phyloP scores from a whole-genome alignment of 2,888 invertebrate species.

The Cheilosia pagana region DNA sequence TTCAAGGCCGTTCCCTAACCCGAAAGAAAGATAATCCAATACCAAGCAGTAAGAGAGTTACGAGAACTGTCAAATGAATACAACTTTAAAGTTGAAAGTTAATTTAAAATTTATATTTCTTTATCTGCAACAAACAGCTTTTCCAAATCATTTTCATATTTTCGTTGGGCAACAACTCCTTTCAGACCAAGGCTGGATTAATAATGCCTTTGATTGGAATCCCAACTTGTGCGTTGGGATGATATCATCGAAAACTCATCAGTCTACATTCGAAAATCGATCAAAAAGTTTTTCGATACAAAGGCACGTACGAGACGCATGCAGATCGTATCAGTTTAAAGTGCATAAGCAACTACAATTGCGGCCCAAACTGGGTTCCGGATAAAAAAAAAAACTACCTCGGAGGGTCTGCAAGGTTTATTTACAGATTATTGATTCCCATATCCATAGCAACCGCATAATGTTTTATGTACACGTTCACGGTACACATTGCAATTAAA shows the following conservation, averaged over 20 bases:
- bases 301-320: background rate
- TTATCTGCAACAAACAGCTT: too few species aligned
- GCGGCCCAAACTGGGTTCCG: too few species aligned
- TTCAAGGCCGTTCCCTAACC: too few species aligned
- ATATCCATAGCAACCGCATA: slow-evolving; percentile 21
- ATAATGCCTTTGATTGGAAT: background rate
- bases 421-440: slow-evolving; percentile 22
- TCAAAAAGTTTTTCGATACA: background rate
- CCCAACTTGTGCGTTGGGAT: background rate
- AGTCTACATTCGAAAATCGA: background rate
- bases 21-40: too few species aligned
- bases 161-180: too few species aligned
- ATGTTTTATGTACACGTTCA: background rate
- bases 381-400: background rate
- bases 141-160: too few species aligned
- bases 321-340: too few species aligned
- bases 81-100: too few species aligned
- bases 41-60: too few species aligned
- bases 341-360: background rate
- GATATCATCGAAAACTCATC: background rate
- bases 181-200: background rate
- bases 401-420: background rate
- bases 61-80: too few species aligned
- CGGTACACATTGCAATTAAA: slow-evolving; percentile 4
- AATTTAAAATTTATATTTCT: too few species aligned